These are phyloP conservation scores for Eupithecia vulgata DNA, from an alignment of 2,888 invertebrate genomes.

Conservation along the genomic window DNA sequence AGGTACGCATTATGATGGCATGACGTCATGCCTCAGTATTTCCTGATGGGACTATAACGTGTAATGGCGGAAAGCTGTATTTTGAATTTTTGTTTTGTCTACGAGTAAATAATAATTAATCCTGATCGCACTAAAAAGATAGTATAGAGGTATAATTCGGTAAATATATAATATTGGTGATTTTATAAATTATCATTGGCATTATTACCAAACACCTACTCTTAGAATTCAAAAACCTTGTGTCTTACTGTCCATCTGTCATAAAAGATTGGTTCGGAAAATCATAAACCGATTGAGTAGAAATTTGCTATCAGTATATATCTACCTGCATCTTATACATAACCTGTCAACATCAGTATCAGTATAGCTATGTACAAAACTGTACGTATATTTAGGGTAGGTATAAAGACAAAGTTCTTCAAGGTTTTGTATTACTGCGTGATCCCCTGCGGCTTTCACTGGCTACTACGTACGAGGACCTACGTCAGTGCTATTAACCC, in stretches of 20 bases:
- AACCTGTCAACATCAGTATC: background rate
- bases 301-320: background rate
- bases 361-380: background rate
- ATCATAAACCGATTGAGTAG: background rate
- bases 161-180: too few relatives aligned
- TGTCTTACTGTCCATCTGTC: background rate
- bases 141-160: too few relatives aligned
- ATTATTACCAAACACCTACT: background rate
- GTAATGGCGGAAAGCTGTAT: too few relatives aligned
- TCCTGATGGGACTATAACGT: too few relatives aligned
- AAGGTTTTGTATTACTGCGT: conserved; percentile 2
- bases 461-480: background rate
- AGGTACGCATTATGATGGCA: too few relatives aligned
- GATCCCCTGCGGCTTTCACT: background rate
- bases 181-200: background rate
- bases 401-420: background rate
- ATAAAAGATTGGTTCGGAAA: background rate
- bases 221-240: too few relatives aligned
- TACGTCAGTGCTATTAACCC: conserved; percentile 12
- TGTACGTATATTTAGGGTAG: background rate
- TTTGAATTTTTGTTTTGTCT: too few relatives aligned
- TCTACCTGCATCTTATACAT: too few relatives aligned
- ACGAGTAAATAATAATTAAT: too few relatives aligned
- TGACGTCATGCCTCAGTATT: too few relatives aligned
- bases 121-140: too few relatives aligned